Percentiles rank a stretch among this genome's conserved stretches.
phyloP scores from a whole-genome alignment of 2,888 invertebrate genomes.

The Acleris cristana region DNA sequence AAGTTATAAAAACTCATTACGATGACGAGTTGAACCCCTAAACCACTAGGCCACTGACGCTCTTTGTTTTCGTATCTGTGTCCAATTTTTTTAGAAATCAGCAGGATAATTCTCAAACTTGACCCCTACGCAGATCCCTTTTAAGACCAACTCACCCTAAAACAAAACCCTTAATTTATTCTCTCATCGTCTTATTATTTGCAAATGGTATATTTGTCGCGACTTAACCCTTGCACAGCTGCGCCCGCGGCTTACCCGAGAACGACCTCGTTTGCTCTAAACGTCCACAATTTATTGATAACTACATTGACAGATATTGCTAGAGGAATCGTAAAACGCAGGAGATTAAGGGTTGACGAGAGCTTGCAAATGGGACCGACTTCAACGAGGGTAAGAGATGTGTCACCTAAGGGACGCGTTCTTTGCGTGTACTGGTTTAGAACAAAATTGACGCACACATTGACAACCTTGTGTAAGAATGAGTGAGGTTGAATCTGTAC shows the following conservation, averaged over 20 bases:
- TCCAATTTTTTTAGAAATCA: too few relatives aligned
- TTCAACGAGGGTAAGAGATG: conserved; percentile 52
- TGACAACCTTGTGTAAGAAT: too few relatives aligned
- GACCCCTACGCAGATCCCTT: conserved; percentile 36
- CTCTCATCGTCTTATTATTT: conserved; percentile 84
- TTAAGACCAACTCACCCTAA: conserved; percentile 45
- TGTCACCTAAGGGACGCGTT: too few relatives aligned
- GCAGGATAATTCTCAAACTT: not conserved
- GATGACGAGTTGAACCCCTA: too few relatives aligned
- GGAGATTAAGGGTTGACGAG: conserved; percentile 78
- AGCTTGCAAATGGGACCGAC: conserved; percentile 77
- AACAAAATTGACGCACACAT: too few relatives aligned
- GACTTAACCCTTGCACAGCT: conserved; percentile 83
- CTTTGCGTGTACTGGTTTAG: too few relatives aligned
- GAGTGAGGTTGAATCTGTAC: too few relatives aligned
- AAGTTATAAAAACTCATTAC: too few relatives aligned
- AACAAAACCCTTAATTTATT: conserved; percentile 75
- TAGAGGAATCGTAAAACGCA: conserved; percentile 79
- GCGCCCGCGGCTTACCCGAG: conserved; percentile 78
- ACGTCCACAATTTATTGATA: conserved; percentile 81
- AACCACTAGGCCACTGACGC: too few relatives aligned
- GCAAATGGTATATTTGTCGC: conserved; percentile 83
- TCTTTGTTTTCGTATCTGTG: too few relatives aligned
- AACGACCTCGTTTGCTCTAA: conserved; percentile 79
- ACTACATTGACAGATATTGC: conserved; percentile 83